Percentiles rank a stretch among this genome's conserved stretches.
These are phyloP conservation scores for Drosophila mojavensis DNA, from an alignment of 1,140 invertebrate genomes.

Conservation along the genomic window DNA sequence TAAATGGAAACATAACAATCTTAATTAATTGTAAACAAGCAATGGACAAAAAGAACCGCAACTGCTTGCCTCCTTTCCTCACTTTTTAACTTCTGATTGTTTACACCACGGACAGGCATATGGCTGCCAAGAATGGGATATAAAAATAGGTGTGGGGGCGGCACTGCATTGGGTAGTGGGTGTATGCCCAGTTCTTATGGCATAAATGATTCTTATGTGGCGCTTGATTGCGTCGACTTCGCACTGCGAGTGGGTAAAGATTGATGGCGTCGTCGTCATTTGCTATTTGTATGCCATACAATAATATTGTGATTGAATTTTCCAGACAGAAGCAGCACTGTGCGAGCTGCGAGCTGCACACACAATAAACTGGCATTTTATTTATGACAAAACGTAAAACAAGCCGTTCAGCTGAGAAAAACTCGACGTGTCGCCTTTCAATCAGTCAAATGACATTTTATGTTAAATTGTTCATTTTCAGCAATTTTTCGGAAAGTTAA, in stretches of 20 bases:
- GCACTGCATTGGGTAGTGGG: not conserved
- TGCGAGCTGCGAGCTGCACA: not conserved
- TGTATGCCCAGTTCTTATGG: not conserved
- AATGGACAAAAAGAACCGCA: slow-evolving; percentile 41
- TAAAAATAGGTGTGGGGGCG: too few species aligned
- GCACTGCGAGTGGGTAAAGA: slow-evolving; percentile 48
- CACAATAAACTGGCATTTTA: slow-evolving; percentile 69
- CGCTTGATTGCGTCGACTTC: slow-evolving; percentile 25
- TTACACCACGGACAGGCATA: slow-evolving; percentile 13
- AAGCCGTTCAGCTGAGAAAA: slow-evolving; percentile 55
- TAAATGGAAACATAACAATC: slow-evolving; percentile 72
- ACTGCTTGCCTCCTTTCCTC: not conserved
- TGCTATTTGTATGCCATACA: slow-evolving; percentile 69
- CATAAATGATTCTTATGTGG: slow-evolving; percentile 20
- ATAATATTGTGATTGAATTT: slow-evolving; percentile 82
- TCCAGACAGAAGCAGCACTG: slow-evolving; percentile 10
- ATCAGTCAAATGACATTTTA: slow-evolving; percentile 8
- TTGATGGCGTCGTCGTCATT: slow-evolving; percentile 65
- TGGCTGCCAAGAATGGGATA: slow-evolving; percentile 15
- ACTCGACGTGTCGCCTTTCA: slow-evolving; percentile 6
- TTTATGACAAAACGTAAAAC: slow-evolving; percentile 70
- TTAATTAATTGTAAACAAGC: slow-evolving; percentile 81
- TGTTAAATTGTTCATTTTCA: slow-evolving; percentile 4
- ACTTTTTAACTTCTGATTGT: slow-evolving; percentile 36
- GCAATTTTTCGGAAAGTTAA: slow-evolving; percentile 12